Conservation (phyloP, 2,888 invertebrate species). For the Ormyrus rosae region DNA sequence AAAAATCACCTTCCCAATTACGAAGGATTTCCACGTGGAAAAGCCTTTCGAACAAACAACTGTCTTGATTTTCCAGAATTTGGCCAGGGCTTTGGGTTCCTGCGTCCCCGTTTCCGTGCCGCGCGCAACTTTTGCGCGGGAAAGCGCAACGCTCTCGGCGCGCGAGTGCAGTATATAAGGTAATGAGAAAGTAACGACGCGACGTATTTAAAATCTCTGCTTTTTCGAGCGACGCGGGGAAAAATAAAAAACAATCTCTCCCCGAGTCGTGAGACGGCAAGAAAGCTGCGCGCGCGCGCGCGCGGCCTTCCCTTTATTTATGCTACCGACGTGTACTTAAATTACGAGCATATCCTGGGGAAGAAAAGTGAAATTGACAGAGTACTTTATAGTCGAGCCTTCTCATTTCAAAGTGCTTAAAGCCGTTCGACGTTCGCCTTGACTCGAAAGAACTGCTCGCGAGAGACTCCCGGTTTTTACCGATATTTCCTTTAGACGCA, state of each 20-base stretch:
- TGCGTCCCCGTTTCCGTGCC: no score
- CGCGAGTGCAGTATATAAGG: neutral
- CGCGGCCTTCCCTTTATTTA: slow-evolving; percentile 26
- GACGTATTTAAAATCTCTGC: slow-evolving; percentile 32
- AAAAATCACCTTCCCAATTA: slow-evolving; percentile 7
- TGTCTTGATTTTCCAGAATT: no score
- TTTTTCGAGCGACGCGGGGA: slow-evolving; percentile 1
- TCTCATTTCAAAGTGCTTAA: no score
- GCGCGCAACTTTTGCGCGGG: neutral
- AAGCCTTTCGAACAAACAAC: no score
- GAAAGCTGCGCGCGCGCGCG: slow-evolving; percentile 18
- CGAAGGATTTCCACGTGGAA: neutral
- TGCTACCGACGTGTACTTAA: slow-evolving; percentile 9
- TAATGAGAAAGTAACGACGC: slow-evolving; percentile 49
- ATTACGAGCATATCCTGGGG: slow-evolving; percentile 11
- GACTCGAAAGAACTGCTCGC: no score
- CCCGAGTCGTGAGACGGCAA: slow-evolving; percentile 13
- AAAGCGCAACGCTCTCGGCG: neutral
- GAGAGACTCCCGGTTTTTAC: no score
- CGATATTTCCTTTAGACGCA: no score
- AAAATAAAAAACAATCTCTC: neutral
- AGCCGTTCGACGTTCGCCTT: no score
- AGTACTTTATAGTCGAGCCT: no score
- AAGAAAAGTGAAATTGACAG: slow-evolving; percentile 1
- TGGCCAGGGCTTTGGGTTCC: no score